Percentiles rank a stretch among this genome's conserved stretches.
These are phyloP conservation scores for Glossosoma conforme DNA, from an alignment of 1,140 invertebrate genomes.

Conservation along the genomic window DNA sequence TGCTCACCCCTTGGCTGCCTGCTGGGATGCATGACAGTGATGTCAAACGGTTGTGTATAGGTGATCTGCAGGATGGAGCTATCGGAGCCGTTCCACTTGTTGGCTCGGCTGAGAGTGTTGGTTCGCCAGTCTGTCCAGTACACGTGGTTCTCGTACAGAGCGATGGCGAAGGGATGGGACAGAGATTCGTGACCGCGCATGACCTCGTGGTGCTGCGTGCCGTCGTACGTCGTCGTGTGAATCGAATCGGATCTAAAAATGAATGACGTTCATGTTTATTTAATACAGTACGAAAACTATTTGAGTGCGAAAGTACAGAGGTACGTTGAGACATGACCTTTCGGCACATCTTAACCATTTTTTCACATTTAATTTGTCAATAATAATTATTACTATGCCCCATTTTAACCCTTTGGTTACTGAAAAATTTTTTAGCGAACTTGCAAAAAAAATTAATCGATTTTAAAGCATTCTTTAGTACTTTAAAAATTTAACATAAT, in stretches of 20 bases:
- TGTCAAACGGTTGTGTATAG: conserved; percentile 73
- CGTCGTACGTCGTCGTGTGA: conserved; percentile 76
- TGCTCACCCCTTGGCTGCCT: conserved; percentile 58
- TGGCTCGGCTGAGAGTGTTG: conserved; percentile 63
- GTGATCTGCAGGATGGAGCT: conserved; percentile 60
- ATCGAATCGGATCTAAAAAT: conserved; percentile 75
- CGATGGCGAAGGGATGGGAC: conserved; percentile 87
- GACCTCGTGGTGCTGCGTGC: conserved; percentile 65
- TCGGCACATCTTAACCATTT: too few species aligned
- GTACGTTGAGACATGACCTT: too few species aligned
- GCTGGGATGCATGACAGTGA: conserved; percentile 71
- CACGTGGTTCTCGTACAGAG: conserved; percentile 73
- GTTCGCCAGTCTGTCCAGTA: conserved; percentile 94
- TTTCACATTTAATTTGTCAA: too few species aligned
- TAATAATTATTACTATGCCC: too few species aligned
- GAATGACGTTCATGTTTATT: too few species aligned
- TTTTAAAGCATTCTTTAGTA: too few species aligned
- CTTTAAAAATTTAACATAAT: too few species aligned
- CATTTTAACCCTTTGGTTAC: too few species aligned
- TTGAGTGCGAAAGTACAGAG: too few species aligned
- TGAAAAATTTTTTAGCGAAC: too few species aligned
- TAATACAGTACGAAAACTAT: too few species aligned
- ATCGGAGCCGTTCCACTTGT: conserved; percentile 65
- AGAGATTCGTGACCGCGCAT: conserved; percentile 62
- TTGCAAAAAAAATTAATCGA: too few species aligned